Evolutionary conservation across 2,797 vertebrate genomes (phyloP).

Genomic region (Otolemur crassicaudatus): DNA sequence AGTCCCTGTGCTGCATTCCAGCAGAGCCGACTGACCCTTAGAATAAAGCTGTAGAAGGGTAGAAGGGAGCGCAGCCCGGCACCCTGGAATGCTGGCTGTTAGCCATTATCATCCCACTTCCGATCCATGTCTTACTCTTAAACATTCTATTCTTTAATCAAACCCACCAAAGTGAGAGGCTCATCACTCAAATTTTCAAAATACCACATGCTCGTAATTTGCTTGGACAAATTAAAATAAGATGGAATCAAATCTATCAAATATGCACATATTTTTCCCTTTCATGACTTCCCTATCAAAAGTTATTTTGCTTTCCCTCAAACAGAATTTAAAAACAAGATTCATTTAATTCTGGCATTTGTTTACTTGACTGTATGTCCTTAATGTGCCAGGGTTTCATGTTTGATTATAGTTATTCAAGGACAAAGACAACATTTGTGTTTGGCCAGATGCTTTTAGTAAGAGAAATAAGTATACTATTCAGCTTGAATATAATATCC

Average conservation of each 20-base stretch:
- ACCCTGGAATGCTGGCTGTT: neutral
- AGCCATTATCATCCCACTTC: neutral
- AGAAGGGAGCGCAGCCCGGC: neutral
- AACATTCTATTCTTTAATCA: neutral
- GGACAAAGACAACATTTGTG: neutral
- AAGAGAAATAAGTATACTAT: neutral
- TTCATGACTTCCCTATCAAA: conserved; percentile 16
- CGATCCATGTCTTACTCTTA: neutral
- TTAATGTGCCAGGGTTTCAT: neutral
- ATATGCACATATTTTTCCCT: neutral
- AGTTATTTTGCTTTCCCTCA: neutral
- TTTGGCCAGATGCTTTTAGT: conserved; percentile 45
- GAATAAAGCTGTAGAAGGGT: rapidly evolving
- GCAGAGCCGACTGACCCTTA: too few species aligned
- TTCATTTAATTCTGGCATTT: conserved; percentile 15
- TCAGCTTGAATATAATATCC: neutral
- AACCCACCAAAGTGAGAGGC: neutral
- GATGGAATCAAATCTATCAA: neutral
- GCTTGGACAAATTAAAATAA: neutral
- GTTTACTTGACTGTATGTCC: neutral
- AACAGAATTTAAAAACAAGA: conserved; percentile 12
- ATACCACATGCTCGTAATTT: neutral
- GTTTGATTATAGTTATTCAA: conserved; percentile 20
- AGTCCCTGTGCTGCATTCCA: neutral
- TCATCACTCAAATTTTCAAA: neutral